Percentiles rank a stretch among this genome's conserved stretches.
Evolutionary conservation across 2,888 invertebrate genomes (phyloP).

Genomic region (Drosophila atroscutellata): DNA sequence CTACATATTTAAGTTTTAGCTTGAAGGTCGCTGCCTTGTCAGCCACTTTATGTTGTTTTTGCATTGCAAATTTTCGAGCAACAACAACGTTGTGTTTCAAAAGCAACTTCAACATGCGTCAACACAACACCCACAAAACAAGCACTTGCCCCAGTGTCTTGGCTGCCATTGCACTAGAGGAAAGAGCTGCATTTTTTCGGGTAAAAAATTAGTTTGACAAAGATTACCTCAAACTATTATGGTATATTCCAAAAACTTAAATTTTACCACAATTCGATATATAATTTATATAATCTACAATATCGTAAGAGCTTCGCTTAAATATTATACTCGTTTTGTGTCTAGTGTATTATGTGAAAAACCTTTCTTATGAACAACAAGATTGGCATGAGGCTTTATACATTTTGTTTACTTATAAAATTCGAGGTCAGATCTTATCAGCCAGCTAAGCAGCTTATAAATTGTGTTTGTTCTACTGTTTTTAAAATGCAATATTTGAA

Average conservation of each 20-base stretch:
- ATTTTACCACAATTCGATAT: not conserved
- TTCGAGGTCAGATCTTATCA: not conserved
- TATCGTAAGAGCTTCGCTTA: not conserved
- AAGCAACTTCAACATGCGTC: slow-evolving; percentile 68
- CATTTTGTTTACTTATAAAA: not conserved
- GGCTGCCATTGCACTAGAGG: not conserved
- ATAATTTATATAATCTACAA: not conserved
- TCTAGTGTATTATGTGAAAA: not conserved
- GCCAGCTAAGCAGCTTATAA: not conserved
- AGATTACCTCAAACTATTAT: not conserved
- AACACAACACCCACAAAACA: slow-evolving; percentile 44
- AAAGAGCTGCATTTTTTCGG: not conserved
- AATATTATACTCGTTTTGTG: not conserved
- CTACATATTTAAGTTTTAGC: slow-evolving; percentile 40
- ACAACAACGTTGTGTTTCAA: slow-evolving; percentile 52
- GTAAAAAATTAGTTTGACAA: not conserved
- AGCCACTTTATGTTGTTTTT: slow-evolving; percentile 61
- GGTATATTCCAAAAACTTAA: not conserved
- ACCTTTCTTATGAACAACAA: not conserved
- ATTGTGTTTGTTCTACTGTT: not conserved
- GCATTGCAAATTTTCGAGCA: slow-evolving; percentile 72
- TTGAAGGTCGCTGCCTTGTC: slow-evolving; percentile 32
- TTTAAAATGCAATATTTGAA: not conserved
- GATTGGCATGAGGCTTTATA: no score
- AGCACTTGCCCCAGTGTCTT: slow-evolving; percentile 32